Percentiles rank a stretch among this genome's conserved stretches.
Conservation (phyloP, 2,888 invertebrate species). For the Drosophila prostipennis region DNA sequence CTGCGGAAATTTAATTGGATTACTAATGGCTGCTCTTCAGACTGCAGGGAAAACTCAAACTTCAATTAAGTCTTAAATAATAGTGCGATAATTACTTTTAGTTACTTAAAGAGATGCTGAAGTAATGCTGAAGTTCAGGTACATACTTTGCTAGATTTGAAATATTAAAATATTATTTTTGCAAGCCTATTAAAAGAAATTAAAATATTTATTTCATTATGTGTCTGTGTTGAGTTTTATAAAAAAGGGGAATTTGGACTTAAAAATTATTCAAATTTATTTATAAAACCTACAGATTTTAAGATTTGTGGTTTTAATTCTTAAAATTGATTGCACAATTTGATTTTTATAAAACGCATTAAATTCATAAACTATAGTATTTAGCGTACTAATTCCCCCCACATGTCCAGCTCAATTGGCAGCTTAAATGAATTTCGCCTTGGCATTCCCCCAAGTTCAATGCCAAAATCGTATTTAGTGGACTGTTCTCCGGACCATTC, state of each 20-base stretch:
- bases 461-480: slow-evolving; percentile 22
- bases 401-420: slow-evolving; percentile 19
- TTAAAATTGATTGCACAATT: too few species aligned
- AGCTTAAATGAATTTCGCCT: slow-evolving; percentile 53
- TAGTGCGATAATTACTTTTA: not conserved
- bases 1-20: slow-evolving; percentile 6
- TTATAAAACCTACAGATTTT: too few species aligned
- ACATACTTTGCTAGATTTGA: too few species aligned
- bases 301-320: too few species aligned
- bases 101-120: too few species aligned
- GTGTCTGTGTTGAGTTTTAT: too few species aligned
- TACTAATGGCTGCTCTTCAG: not conserved
- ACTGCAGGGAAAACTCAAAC: not conserved
- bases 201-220: too few species aligned
- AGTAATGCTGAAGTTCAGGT: too few species aligned
- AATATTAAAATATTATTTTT: too few species aligned
- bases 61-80: not conserved
- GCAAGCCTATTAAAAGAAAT: too few species aligned
- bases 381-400: slow-evolving; percentile 11
- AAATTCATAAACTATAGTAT: slow-evolving; percentile 16
- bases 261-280: too few species aligned
- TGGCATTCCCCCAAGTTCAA: slow-evolving; percentile 60
- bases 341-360: not conserved
- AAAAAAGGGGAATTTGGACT: too few species aligned
- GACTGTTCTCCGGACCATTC: slow-evolving; percentile 5